A percentile compares a stretch with the other conserved stretches of the same genome.
These are phyloP conservation scores for Campoletis sonorensis DNA, from an alignment of 1,140 invertebrate genomes.

Conservation along the genomic window DNA sequence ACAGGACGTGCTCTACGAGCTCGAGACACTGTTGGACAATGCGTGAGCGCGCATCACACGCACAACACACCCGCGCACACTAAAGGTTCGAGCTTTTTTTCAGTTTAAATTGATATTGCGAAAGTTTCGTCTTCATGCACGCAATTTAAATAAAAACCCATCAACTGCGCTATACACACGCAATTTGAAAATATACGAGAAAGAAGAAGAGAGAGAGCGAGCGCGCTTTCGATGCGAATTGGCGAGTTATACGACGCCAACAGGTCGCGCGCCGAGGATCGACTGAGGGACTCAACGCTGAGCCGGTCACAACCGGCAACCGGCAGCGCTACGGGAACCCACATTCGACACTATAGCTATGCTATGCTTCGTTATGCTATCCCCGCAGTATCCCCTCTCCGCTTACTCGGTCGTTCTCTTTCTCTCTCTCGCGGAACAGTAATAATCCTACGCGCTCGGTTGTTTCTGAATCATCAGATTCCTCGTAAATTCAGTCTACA, in stretches of 20 bases:
- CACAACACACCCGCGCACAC: background rate
- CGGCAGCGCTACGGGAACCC: too few relatives aligned
- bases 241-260: conserved; percentile 49
- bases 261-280: conserved; percentile 64
- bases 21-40: conserved; percentile 1
- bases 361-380: too few relatives aligned
- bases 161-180: too few relatives aligned
- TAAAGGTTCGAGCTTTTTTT: background rate
- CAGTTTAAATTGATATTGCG: too few relatives aligned
- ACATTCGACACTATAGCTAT: too few relatives aligned
- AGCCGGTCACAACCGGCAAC: conserved; percentile 45
- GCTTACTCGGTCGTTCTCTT: too few relatives aligned
- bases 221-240: background rate
- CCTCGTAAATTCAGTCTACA: too few relatives aligned
- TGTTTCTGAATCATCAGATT: too few relatives aligned
- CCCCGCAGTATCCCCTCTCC: background rate
- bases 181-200: too few relatives aligned
- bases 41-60: background rate
- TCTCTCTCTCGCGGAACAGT: too few relatives aligned
- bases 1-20: conserved; percentile 39
- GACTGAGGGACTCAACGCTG: conserved; percentile 58
- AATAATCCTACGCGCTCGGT: too few relatives aligned
- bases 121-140: background rate
- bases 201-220: background rate
- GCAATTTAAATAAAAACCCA: too few relatives aligned